These are phyloP conservation scores for Nymphalis urticae DNA, from an alignment of 2,888 invertebrate species.

Conservation along the genomic window DNA sequence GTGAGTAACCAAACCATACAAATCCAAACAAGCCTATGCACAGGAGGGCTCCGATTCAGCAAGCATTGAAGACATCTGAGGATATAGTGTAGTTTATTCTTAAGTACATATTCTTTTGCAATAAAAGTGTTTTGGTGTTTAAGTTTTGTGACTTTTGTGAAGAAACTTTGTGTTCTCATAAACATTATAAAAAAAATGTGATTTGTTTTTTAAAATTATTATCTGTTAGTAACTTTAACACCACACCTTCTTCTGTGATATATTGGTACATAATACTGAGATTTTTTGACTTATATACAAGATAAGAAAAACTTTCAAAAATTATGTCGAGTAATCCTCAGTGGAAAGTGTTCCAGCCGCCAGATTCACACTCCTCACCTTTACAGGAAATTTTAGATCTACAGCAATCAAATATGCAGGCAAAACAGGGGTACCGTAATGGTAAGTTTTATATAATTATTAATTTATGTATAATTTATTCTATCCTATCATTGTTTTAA, in stretches of 20 bases:
- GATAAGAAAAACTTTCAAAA: constrained; percentile 58
- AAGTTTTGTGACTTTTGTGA: constrained; percentile 30
- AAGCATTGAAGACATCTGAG: constrained; percentile 95
- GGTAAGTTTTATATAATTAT: constrained; percentile 60
- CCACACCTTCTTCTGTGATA: constrained; percentile 77
- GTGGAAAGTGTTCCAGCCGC: constrained; percentile 96
- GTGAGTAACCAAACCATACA: constrained; percentile 58
- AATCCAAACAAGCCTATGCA: constrained; percentile 41
- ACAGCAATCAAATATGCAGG: constrained; percentile 81
- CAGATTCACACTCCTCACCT: constrained; percentile 90
- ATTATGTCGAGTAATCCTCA: constrained; percentile 92
- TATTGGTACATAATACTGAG: constrained; percentile 66
- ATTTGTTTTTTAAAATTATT: constrained; percentile 66
- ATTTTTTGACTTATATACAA: constrained; percentile 74
- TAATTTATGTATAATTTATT: neutral
- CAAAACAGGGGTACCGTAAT: constrained; percentile 79
- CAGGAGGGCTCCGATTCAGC: constrained; percentile 87
- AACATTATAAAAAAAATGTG: constrained; percentile 69
- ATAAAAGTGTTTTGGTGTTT: constrained; percentile 61
- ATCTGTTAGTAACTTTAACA: constrained; percentile 59
- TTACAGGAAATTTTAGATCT: constrained; percentile 91
- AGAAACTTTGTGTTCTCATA: constrained; percentile 40
- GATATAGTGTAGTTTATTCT: constrained; percentile 79
- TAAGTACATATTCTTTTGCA: constrained; percentile 72
- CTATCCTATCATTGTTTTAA: neutral